A percentile compares a stretch with the other conserved stretches of the same genome.
phyloP scores from a whole-genome alignment of 1,140 invertebrate species.

The Drosophila simulans region DNA sequence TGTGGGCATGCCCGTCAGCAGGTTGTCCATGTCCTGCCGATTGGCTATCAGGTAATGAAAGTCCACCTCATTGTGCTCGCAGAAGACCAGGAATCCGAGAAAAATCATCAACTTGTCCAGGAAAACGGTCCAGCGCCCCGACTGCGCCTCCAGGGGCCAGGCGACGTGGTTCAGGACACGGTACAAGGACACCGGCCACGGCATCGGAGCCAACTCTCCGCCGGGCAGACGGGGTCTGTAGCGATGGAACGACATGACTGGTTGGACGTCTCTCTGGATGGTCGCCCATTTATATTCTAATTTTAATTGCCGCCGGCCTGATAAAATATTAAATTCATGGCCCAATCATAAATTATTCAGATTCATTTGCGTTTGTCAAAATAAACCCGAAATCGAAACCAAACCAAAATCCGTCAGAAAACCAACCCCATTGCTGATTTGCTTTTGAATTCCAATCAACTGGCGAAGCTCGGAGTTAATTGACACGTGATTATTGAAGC shows the following conservation, averaged over 20 bases:
- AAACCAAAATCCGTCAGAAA: constrained; percentile 14
- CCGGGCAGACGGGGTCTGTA: constrained; percentile 56
- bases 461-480: constrained; percentile 32
- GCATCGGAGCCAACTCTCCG: constrained; percentile 44
- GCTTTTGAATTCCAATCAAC: constrained; percentile 13
- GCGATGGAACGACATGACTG: constrained; percentile 24
- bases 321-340: constrained; percentile 54
- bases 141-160: constrained; percentile 65
- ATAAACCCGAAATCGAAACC: constrained; percentile 42
- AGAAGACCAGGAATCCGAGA: constrained; percentile 59
- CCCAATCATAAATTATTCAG: constrained; percentile 46
- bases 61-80: constrained; percentile 62
- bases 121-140: constrained; percentile 8
- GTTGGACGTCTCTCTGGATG: constrained; percentile 12
- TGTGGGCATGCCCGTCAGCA: constrained; percentile 67
- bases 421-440: constrained; percentile 12
- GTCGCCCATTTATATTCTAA: constrained; percentile 53
- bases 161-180: constrained; percentile 56
- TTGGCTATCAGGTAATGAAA: constrained; percentile 53
- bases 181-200: constrained; percentile 63
- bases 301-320: constrained; percentile 50
- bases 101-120: constrained; percentile 40
- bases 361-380: constrained; percentile 48
- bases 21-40: constrained; percentile 58
- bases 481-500: constrained; percentile 21